A percentile compares a stretch with the other conserved stretches of the same genome.
Conservation (phyloP, 2,113 vertebrate species). For the Struthio camelus region DNA sequence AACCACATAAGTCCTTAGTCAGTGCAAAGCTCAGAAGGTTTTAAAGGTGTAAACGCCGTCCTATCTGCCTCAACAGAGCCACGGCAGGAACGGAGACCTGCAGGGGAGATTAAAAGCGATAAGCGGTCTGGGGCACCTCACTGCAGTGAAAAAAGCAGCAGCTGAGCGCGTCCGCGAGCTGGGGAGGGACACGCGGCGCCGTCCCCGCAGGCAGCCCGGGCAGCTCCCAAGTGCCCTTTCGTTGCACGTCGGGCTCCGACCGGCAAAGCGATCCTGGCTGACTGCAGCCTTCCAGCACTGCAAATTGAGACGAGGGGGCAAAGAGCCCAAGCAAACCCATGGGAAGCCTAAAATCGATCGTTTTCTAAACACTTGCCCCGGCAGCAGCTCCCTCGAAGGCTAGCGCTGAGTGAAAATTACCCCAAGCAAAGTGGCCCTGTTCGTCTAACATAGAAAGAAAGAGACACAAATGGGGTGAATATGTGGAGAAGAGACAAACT, state of each 20-base stretch:
- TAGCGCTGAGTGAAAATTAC: background rate
- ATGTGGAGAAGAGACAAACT: background rate
- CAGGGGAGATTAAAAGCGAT: background rate
- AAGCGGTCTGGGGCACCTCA: background rate
- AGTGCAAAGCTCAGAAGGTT: slow-evolving; percentile 65
- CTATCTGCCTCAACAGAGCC: background rate
- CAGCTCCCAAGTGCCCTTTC: background rate
- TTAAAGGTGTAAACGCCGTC: slow-evolving; percentile 66
- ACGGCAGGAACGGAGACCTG: background rate
- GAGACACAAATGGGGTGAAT: background rate
- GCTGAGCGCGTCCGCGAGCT: too few relatives aligned
- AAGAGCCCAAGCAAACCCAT: background rate
- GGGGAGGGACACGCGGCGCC: background rate
- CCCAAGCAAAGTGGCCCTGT: rapidly evolving
- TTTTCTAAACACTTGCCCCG: background rate
- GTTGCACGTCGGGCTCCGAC: background rate
- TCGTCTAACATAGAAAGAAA: slow-evolving; percentile 25
- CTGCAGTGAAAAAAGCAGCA: background rate
- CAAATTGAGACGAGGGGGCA: background rate
- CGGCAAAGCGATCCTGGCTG: background rate
- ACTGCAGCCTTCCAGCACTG: background rate
- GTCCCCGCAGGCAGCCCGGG: background rate
- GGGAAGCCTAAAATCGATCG: background rate
- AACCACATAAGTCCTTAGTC: slow-evolving; percentile 71
- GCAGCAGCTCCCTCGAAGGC: background rate